Percentiles rank a stretch among this genome's conserved stretches.
Evolutionary conservation across 2,888 invertebrate species (phyloP).

Genomic region (Erebia palarica): DNA sequence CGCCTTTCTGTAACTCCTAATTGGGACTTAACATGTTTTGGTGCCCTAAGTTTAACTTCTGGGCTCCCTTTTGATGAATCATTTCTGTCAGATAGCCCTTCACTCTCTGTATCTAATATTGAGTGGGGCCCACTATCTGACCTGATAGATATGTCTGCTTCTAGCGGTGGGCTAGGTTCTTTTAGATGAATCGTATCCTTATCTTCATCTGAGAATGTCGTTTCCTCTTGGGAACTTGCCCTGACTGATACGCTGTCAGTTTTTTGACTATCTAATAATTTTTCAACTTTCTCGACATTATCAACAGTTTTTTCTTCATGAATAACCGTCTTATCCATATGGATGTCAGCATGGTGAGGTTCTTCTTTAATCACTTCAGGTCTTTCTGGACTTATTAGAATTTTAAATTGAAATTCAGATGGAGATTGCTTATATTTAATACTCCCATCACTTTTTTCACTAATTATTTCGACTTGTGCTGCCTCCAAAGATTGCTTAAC

Average conservation of each 20-base stretch:
- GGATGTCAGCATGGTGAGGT: constrained; percentile 74
- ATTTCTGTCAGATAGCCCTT: constrained; percentile 70
- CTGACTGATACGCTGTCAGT: constrained; percentile 70
- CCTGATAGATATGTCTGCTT: constrained; percentile 68
- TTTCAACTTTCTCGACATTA: constrained; percentile 55
- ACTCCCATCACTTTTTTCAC: constrained; percentile 84
- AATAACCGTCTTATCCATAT: constrained; percentile 52
- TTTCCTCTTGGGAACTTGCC: constrained; percentile 71
- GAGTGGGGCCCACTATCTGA: constrained; percentile 80
- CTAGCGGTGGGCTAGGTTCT: constrained; percentile 71
- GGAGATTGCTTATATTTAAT: constrained; percentile 87
- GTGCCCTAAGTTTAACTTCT: constrained; percentile 70
- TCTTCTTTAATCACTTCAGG: constrained; percentile 84
- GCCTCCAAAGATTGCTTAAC: constrained; percentile 87
- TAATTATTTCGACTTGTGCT: constrained; percentile 86
- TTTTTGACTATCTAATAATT: constrained; percentile 61
- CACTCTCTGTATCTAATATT: constrained; percentile 78
- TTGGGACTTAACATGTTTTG: constrained; percentile 76
- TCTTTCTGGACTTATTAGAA: constrained; percentile 78
- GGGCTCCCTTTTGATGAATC: constrained; percentile 75
- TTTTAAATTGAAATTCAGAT: constrained; percentile 88
- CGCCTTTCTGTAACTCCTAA: constrained; percentile 83
- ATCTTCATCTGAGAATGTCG: constrained; percentile 81
- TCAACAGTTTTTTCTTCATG: constrained; percentile 46
- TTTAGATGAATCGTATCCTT: constrained; percentile 72